These are phyloP conservation scores for Endomychus coccineus DNA, from an alignment of 2,888 invertebrate genomes.

Conservation along the genomic window DNA sequence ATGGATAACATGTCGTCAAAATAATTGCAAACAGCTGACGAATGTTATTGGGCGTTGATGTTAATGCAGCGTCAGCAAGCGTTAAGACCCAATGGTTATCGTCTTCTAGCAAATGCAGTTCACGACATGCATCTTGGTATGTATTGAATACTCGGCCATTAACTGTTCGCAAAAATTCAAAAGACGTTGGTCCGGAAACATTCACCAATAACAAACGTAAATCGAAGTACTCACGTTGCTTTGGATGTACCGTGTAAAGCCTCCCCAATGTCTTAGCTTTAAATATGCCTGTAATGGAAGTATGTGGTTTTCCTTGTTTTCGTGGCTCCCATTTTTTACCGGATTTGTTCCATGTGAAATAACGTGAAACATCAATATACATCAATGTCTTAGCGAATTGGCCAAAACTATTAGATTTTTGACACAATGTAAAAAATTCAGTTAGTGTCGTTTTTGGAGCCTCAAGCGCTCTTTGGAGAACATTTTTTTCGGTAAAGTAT, in stretches of 20 bases:
- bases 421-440: conserved; percentile 18
- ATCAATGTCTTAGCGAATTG: conserved; percentile 31
- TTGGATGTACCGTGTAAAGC: conserved; percentile 20
- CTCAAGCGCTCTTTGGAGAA: conserved; percentile 2
- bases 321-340: conserved; percentile 24
- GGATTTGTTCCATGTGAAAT: conserved; percentile 21
- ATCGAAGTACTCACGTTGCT: conserved; percentile 20
- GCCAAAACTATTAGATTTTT: too few species aligned
- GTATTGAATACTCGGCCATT: conserved; percentile 6
- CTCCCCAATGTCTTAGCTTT: conserved; percentile 20
- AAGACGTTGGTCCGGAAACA: conserved; percentile 21
- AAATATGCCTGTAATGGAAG: conserved; percentile 17
- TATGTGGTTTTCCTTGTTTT: conserved; percentile 18
- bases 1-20: conserved; percentile 24
- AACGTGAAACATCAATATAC: conserved; percentile 32
- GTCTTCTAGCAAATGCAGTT: conserved; percentile 25
- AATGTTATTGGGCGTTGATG: conserved; percentile 20
- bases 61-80: conserved; percentile 26
- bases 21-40: conserved; percentile 29
- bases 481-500: conserved; percentile 13
- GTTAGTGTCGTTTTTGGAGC: conserved; percentile 19
- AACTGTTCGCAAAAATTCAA: conserved; percentile 21
- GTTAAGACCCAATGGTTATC: conserved; percentile 24
- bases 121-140: conserved; percentile 19
- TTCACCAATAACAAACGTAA: conserved; percentile 23